Evolutionary conservation across 2,113 vertebrate genomes (phyloP).

Genomic region (Malurus melanocephalus): DNA sequence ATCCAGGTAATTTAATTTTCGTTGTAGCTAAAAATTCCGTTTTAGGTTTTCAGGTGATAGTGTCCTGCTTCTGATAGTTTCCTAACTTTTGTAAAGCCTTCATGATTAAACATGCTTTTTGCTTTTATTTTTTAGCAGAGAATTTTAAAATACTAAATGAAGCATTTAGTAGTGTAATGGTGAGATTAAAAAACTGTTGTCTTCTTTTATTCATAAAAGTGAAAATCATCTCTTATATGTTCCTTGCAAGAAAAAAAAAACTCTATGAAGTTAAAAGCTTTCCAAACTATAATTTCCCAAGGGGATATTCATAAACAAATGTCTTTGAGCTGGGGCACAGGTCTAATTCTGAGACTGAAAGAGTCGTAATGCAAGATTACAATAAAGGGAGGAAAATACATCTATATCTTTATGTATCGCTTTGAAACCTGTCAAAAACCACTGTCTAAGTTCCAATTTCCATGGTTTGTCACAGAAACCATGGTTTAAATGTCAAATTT

Average conservation of each 20-base stretch:
- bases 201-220: not conserved
- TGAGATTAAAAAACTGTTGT: not conserved
- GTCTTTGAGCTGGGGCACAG: not conserved
- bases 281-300: not conserved
- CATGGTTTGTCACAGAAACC: not conserved
- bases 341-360: not conserved
- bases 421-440: not conserved
- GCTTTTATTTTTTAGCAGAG: not conserved
- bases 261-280: not conserved
- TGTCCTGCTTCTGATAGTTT: not conserved
- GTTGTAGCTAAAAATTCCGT: not conserved
- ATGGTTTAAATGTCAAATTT: not conserved
- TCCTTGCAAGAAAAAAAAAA: not conserved
- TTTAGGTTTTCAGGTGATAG: not conserved
- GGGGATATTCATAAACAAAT: not conserved
- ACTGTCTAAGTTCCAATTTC: not conserved
- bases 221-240: not conserved
- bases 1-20: not conserved
- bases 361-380: not conserved
- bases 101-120: not conserved
- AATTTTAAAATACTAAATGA: not conserved
- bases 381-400: not conserved
- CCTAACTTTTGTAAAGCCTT: not conserved
- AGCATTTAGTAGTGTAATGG: not conserved
- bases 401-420: accelerated